A percentile compares a stretch with the other conserved stretches of the same genome.
Conservation (phyloP, 2,113 vertebrate species). For the Craseonycteris thonglongyai region DNA sequence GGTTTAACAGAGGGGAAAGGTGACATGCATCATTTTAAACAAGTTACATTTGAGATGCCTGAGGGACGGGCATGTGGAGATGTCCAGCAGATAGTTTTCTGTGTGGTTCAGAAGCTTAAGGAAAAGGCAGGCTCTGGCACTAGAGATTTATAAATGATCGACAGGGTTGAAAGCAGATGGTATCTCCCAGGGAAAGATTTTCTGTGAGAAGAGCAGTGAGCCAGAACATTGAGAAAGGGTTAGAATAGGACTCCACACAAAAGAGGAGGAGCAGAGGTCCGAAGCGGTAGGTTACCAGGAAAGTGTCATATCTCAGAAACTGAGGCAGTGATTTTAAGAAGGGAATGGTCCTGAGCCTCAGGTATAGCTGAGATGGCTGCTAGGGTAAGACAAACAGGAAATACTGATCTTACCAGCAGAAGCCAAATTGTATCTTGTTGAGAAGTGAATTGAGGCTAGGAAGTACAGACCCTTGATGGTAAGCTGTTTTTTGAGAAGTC, state of each 20-base stretch:
- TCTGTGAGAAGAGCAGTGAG: neutral
- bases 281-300: neutral
- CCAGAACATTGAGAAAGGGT: too few species aligned
- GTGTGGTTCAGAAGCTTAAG: neutral
- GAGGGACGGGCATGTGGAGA: neutral
- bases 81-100: neutral
- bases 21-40: neutral
- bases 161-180: neutral
- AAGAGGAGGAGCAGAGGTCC: neutral
- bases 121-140: neutral
- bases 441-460: neutral
- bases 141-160: neutral
- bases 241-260: neutral
- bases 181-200: neutral
- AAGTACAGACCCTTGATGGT: neutral
- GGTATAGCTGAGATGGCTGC: neutral
- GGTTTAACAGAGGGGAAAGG: neutral
- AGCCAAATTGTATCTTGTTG: neutral
- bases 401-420: neutral
- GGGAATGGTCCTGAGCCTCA: neutral
- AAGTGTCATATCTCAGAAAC: neutral
- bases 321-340: neutral
- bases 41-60: neutral
- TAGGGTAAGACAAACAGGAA: neutral
- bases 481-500: neutral